Conservation (phyloP, 1,140 invertebrate species). For the Doryteuthis pealeii region DNA sequence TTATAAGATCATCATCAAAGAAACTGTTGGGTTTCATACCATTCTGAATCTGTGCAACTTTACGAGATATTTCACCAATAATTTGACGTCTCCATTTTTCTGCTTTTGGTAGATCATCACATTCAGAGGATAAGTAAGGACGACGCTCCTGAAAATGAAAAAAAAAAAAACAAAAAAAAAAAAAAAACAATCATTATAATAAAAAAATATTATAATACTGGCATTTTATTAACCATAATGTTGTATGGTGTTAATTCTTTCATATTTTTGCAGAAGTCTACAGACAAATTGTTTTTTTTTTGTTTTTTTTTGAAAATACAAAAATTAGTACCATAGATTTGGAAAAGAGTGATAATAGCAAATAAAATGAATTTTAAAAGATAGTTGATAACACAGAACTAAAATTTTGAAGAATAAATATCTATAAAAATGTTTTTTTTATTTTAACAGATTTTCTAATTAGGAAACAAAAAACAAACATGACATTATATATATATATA, state of each 20-base stretch:
- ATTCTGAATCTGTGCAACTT: slow-evolving; percentile 99
- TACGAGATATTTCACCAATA: slow-evolving; percentile 94
- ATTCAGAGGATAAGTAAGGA: slow-evolving; percentile 92
- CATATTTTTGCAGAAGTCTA: not conserved
- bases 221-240: not conserved
- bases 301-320: not conserved
- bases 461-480: too few relatives aligned
- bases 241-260: not conserved
- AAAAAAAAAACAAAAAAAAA: not conserved
- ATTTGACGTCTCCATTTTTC: slow-evolving; percentile 97
- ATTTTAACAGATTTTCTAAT: too few relatives aligned
- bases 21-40: too few relatives aligned
- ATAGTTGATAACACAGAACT: too few relatives aligned
- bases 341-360: too few relatives aligned
- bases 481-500: too few relatives aligned
- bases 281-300: not conserved
- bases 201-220: not conserved
- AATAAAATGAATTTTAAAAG: too few relatives aligned
- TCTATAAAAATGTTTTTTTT: too few relatives aligned
- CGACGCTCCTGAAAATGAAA: slow-evolving; percentile 70
- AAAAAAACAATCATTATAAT: not conserved
- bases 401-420: too few relatives aligned
- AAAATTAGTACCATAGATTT: not conserved
- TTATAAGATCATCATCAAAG: too few relatives aligned
- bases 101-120: slow-evolving; percentile 82